Evolutionary conservation across 1,140 invertebrate genomes (phyloP).

Genomic region (Linepithema humile): DNA sequence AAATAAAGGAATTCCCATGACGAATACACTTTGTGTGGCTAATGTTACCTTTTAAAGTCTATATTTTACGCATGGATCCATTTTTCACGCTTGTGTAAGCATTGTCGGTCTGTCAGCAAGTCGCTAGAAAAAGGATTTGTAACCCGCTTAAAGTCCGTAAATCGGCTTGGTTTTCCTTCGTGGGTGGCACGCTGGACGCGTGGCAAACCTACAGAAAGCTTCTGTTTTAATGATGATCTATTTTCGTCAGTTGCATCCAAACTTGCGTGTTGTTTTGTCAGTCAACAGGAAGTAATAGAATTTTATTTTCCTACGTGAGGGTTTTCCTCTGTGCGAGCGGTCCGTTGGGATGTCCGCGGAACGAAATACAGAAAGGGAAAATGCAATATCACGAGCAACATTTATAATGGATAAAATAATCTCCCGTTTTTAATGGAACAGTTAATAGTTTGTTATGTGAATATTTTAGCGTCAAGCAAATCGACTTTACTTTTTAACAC

Average conservation of each 20-base stretch:
- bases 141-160: not conserved
- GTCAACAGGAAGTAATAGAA: slow-evolving; percentile 72
- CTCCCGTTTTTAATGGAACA: not conserved
- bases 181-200: slow-evolving; percentile 55
- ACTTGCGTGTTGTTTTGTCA: slow-evolving; percentile 59
- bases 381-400: not conserved
- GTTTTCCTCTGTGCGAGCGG: not conserved
- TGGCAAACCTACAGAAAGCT: slow-evolving; percentile 33
- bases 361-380: not conserved
- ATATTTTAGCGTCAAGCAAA: not conserved
- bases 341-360: not conserved
- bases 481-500: not conserved
- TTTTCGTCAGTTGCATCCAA: slow-evolving; percentile 66
- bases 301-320: slow-evolving; percentile 67
- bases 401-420: slow-evolving; percentile 1
- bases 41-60: not conserved
- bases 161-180: slow-evolving; percentile 45
- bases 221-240: slow-evolving; percentile 69
- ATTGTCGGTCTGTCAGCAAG: not conserved
- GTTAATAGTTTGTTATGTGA: not conserved
- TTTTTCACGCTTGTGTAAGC: slow-evolving; percentile 22
- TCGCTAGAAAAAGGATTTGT: not conserved
- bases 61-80: not conserved
- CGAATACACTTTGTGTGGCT: no score
- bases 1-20: not conserved